phyloP scores from a whole-genome alignment of 92 coral and sea anemone species.

The Chrysogorgia sp. region DNA sequence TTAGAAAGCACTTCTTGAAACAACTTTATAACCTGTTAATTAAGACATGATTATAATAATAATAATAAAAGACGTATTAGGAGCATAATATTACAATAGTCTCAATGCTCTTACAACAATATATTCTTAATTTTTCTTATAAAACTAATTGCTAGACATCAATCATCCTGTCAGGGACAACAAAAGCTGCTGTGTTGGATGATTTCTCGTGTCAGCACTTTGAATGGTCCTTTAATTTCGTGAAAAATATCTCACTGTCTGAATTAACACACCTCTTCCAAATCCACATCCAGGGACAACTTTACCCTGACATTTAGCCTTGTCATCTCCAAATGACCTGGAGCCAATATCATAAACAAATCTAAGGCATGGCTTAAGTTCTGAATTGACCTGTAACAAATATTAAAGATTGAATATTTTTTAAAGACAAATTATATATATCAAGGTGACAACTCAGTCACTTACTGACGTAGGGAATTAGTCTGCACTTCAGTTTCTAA shows the following conservation, averaged over 20 bases:
- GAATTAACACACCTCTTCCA: slow-evolving; percentile 66
- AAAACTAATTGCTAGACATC: no score
- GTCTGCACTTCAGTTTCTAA: slow-evolving; percentile 51
- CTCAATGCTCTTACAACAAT: no score
- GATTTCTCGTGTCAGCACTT: not conserved
- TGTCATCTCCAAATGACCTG: slow-evolving; percentile 59
- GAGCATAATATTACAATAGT: no score
- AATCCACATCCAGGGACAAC: slow-evolving; percentile 71
- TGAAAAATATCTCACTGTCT: not conserved
- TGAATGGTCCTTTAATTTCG: not conserved
- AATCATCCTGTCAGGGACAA: no score
- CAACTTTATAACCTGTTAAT: slow-evolving; percentile 58
- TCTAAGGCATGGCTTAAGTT: slow-evolving; percentile 69
- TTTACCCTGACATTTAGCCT: slow-evolving; percentile 66
- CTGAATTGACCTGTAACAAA: slow-evolving; percentile 57
- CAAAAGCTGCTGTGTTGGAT: no score
- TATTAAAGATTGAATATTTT: not conserved
- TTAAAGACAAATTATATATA: not conserved
- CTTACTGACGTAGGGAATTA: no score
- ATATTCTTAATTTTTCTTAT: no score
- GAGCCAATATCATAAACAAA: slow-evolving; percentile 63
- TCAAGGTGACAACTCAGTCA: not conserved
- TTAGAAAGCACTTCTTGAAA: slow-evolving; percentile 46
- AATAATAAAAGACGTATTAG: not conserved
- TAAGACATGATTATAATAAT: not conserved